Evolutionary conservation across 2,888 invertebrate species (phyloP), one percentile per base, ranked within the genome.

Genomic region (Orchesella flavescens): DNA sequence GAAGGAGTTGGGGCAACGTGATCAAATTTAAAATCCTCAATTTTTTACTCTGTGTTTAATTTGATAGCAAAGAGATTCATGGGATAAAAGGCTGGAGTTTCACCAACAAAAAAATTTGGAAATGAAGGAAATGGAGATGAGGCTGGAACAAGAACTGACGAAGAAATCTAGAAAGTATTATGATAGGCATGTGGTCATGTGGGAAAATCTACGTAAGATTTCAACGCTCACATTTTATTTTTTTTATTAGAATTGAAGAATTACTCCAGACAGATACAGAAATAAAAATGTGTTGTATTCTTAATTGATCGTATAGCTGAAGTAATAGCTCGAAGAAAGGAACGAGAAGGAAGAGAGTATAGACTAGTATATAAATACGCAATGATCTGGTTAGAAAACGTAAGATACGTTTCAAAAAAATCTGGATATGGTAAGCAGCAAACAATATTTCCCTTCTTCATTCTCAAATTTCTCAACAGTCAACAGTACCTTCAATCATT

Each of bases 141-240:
- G 55, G 17, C 19, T 59, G 59, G 23, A 71, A 49, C 12, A 21
- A 34, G 53, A 61, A 15, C n/a, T 5, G 12, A 24, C 46, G 13
- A 19, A 9, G 55, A 49, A 19, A 10, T 17, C 9, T 17, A 53
- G 12, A 21, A 23, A 72, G n/a, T 46, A 17, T 34, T 53, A n/a
- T 1, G 17, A 63, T 15, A 53, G 34, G 43, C 53, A 44, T 15
- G 17, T 49, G n/a, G 17, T 7, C 12, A 49, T 10, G 23, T 79
- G 79, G 79, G 9, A 21, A 15, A 44, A 79, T 65, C 15, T 79
- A 44, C 66, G 78, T 72, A 71, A 79, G 77, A 55, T 34, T 53
- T 1, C 17, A 53, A 63, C 15, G n/a, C 7, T 74, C 49, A 23
- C 4, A 66, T 24, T 49, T 23, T 5, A 46, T 46, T 61, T 63